phyloP scores from a whole-genome alignment of 1,140 invertebrate species.

The Teleogryllus occipitalis region DNA sequence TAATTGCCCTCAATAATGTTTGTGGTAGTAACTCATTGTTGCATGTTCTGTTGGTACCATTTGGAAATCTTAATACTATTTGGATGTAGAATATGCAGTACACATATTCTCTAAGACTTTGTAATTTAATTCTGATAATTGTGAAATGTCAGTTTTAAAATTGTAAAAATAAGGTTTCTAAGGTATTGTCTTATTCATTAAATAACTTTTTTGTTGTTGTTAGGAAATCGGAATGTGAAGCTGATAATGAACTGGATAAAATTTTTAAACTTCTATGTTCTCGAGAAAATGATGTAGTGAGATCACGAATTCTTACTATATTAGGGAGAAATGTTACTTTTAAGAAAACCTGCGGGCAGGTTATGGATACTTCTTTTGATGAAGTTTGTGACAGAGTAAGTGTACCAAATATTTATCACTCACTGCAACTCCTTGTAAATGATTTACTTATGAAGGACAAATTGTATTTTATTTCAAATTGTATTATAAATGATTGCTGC shows the following conservation, averaged over 20 bases:
- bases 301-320: conserved; percentile 74
- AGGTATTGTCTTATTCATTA: conserved; percentile 19
- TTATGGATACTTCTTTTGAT: conserved; percentile 82
- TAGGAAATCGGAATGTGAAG: conserved; percentile 52
- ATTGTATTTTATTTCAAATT: neutral
- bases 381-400: conserved; percentile 85
- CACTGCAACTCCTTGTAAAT: neutral
- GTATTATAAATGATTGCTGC: neutral
- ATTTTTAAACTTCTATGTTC: conserved; percentile 84
- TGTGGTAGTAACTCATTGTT: too few relatives aligned
- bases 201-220: conserved; percentile 30
- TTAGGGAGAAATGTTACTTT: conserved; percentile 83
- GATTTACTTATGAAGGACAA: too few relatives aligned
- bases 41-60: too few relatives aligned
- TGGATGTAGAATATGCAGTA: too few relatives aligned
- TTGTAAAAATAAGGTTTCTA: too few relatives aligned
- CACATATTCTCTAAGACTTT: too few relatives aligned
- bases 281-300: conserved; percentile 82
- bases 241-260: conserved; percentile 58
- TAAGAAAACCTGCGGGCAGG: conserved; percentile 81
- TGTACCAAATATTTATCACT: conserved; percentile 22
- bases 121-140: too few relatives aligned
- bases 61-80: too few relatives aligned
- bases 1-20: too few relatives aligned
- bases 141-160: too few relatives aligned